Evolutionary conservation across 2,888 invertebrate species (phyloP).

Genomic region (Agriopis marginaria): DNA sequence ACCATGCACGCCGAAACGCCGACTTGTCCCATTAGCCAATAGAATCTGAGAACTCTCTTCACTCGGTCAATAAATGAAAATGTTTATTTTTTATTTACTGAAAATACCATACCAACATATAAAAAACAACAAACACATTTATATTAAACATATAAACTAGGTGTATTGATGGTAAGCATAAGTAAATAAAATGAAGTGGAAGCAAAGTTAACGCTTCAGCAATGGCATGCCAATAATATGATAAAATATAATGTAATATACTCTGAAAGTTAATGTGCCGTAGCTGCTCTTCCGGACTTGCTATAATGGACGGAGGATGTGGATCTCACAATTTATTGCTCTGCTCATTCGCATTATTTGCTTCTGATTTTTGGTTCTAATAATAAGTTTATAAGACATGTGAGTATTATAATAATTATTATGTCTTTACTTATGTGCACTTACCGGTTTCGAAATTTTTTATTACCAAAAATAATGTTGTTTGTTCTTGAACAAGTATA

Average conservation of each 20-base stretch:
- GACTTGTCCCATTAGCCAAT: no score
- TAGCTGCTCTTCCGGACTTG: conserved; percentile 42
- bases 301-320: conserved; percentile 50
- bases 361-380: conserved; percentile 11
- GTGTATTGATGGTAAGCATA: background rate
- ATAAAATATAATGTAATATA: conserved; percentile 31
- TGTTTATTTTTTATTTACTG: no score
- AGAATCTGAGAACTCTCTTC: background rate
- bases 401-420: background rate
- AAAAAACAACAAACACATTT: no score
- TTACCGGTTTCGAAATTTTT: no score
- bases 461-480: no score
- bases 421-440: no score
- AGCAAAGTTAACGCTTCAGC: conserved; percentile 11
- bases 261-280: conserved; percentile 50
- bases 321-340: conserved; percentile 51
- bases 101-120: no score
- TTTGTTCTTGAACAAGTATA: no score
- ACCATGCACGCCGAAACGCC: no score
- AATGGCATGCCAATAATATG: conserved; percentile 28
- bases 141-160: no score
- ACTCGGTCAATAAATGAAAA: background rate
- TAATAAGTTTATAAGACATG: background rate
- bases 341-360: conserved; percentile 21
- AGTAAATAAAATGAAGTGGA: conserved; percentile 2